These are phyloP conservation scores for Sandelia bainsii DNA, from an alignment of 2,797 vertebrate genomes.

Conservation along the genomic window DNA sequence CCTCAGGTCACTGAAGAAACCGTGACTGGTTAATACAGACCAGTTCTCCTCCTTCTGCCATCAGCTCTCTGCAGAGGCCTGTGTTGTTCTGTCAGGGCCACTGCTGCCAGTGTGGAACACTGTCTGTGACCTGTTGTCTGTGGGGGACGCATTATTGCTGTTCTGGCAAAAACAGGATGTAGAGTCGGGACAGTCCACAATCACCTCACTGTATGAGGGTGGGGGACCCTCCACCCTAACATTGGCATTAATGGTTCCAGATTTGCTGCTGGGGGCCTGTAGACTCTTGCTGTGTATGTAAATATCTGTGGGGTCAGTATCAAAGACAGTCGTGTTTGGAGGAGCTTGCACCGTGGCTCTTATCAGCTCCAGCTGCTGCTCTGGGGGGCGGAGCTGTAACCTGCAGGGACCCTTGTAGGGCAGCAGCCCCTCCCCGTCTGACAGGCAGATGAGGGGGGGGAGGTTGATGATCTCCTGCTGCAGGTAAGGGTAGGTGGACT, in stretches of 20 bases:
- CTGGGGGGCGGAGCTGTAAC: conserved; percentile 89
- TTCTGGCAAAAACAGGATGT: conserved; percentile 89
- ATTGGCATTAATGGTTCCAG: conserved; percentile 87
- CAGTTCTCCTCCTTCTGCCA: conserved; percentile 50
- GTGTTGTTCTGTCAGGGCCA: conserved; percentile 50
- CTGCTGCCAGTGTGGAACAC: conserved; percentile 57
- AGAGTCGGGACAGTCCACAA: conserved; percentile 85
- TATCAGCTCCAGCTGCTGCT: conserved; percentile 93
- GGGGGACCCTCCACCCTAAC: conserved; percentile 88
- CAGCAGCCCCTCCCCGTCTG: conserved; percentile 90
- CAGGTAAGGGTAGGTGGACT: conserved; percentile 91
- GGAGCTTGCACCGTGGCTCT: conserved; percentile 89
- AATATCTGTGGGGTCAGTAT: conserved; percentile 90
- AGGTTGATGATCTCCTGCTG: conserved; percentile 90
- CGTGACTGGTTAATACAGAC: background rate
- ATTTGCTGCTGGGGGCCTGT: conserved; percentile 89
- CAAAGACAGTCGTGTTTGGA: conserved; percentile 94
- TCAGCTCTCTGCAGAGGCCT: conserved; percentile 75
- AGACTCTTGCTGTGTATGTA: conserved; percentile 84
- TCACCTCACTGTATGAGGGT: conserved; percentile 91
- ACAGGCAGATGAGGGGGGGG: conserved; percentile 92
- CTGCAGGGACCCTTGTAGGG: conserved; percentile 91
- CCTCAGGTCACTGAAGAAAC: conserved; percentile 21
- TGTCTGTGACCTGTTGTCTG: conserved; percentile 67
- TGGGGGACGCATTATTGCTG: conserved; percentile 79